Conservation (phyloP, 2,797 vertebrate genomes). For the Cryptoblepharus egeriae region DNA sequence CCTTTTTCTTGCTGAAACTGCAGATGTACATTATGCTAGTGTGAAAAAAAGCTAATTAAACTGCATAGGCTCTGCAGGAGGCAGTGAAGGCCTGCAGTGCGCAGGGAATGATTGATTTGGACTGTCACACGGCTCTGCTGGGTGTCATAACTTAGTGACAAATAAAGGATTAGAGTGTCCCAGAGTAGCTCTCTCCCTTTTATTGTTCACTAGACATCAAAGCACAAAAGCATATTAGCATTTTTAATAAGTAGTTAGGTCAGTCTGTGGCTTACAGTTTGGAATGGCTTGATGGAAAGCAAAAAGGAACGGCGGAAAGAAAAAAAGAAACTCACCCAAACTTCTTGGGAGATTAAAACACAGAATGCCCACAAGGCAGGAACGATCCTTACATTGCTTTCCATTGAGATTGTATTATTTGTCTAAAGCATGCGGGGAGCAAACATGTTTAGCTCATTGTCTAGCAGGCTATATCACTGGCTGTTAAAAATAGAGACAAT, state of each 20-base stretch:
- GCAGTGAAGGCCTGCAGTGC: constrained; percentile 80
- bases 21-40: constrained; percentile 76
- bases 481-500: constrained; percentile 33
- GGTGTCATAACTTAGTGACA: constrained; percentile 88
- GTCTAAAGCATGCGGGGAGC: constrained; percentile 61
- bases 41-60: constrained; percentile 89
- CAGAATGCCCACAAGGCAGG: constrained; percentile 57
- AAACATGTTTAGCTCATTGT: constrained; percentile 48
- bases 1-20: constrained; percentile 81
- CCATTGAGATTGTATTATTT: constrained; percentile 61
- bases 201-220: constrained; percentile 92
- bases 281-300: constrained; percentile 68
- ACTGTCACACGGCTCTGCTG: constrained; percentile 91
- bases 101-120: constrained; percentile 89
- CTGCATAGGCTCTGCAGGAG: constrained; percentile 81
- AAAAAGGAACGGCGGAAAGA: constrained; percentile 14
- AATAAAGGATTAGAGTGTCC: constrained; percentile 91
- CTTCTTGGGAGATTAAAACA: constrained; percentile 69
- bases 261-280: constrained; percentile 75
- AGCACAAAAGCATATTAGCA: constrained; percentile 89
- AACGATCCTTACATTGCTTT: constrained; percentile 42
- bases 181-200: constrained; percentile 81
- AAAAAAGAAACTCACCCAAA: constrained; percentile 44
- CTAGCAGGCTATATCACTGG: constrained; percentile 56
- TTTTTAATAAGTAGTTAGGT: constrained; percentile 91